Conservation (phyloP, 37 sponge, comb jelly and placozoan genomes). For the Crambe crambe region DNA sequence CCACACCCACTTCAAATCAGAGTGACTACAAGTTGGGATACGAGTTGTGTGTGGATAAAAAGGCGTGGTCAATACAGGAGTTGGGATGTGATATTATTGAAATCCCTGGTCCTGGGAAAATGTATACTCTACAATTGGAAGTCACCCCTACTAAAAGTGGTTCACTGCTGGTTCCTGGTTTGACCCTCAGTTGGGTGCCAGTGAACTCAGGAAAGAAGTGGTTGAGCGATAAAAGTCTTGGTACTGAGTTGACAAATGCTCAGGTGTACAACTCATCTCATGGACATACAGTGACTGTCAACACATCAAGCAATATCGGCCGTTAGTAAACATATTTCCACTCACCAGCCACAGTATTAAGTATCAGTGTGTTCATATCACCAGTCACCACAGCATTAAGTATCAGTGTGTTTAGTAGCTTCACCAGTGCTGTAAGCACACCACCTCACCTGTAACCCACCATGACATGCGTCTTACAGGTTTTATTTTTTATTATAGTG, state of each 20-base stretch:
- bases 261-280: conserved; percentile 30
- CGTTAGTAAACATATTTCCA: not conserved
- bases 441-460: not conserved
- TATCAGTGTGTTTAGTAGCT: too few species aligned
- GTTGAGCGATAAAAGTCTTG: not conserved
- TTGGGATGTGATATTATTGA: not conserved
- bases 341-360: too few species aligned
- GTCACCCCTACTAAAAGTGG: conserved; percentile 12
- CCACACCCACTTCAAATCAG: not conserved
- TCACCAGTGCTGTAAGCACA: not conserved
- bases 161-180: not conserved
- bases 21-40: conserved; percentile 6
- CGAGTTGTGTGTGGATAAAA: not conserved
- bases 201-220: not conserved
- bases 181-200: not conserved
- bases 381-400: too few species aligned
- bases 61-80: conserved; percentile 3
- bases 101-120: not conserved
- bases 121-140: not conserved
- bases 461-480: not conserved
- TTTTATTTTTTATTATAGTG: too few species aligned
- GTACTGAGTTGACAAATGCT: conserved; percentile 5
- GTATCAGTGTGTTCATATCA: too few species aligned
- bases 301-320: not conserved
- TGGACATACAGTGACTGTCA: conserved; percentile 20